Percentiles rank a stretch among this genome's conserved stretches.
Conservation (phyloP, 2,888 invertebrate species). For the Barypeithes pellucidus region DNA sequence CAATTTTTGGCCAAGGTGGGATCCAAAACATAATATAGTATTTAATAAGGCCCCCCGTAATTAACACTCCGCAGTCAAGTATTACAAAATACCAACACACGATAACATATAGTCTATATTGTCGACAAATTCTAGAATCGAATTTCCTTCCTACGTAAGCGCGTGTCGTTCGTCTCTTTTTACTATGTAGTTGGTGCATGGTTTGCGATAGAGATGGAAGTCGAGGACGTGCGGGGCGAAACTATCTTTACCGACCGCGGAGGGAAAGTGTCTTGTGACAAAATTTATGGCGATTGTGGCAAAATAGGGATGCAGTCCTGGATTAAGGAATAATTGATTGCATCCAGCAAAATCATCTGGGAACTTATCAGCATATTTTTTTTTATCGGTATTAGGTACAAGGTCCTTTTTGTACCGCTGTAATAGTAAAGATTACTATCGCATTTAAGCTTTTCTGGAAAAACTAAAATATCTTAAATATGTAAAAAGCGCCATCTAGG, state of each 20-base stretch:
- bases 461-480: too few relatives aligned
- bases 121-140: constrained; percentile 57
- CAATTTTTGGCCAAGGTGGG: constrained; percentile 68
- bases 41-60: constrained; percentile 69
- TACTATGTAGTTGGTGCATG: constrained; percentile 35
- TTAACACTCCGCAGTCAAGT: constrained; percentile 67
- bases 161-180: constrained; percentile 10
- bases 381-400: too few relatives aligned
- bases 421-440: too few relatives aligned
- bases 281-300: constrained; percentile 67
- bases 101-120: constrained; percentile 68
- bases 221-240: constrained; percentile 29
- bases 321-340: background rate
- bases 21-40: constrained; percentile 71
- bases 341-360: too few relatives aligned
- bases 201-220: constrained; percentile 36
- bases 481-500: too few relatives aligned
- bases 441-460: too few relatives aligned
- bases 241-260: constrained; percentile 49
- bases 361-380: too few relatives aligned
- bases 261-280: constrained; percentile 54
- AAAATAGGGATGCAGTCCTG: constrained; percentile 48
- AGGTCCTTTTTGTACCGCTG: too few relatives aligned
- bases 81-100: constrained; percentile 70
- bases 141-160: constrained; percentile 44